Evolutionary conservation across 37 sponge, comb jelly and placozoan genomes (phyloP).

Genomic region (Cladorhizidae sp.): DNA sequence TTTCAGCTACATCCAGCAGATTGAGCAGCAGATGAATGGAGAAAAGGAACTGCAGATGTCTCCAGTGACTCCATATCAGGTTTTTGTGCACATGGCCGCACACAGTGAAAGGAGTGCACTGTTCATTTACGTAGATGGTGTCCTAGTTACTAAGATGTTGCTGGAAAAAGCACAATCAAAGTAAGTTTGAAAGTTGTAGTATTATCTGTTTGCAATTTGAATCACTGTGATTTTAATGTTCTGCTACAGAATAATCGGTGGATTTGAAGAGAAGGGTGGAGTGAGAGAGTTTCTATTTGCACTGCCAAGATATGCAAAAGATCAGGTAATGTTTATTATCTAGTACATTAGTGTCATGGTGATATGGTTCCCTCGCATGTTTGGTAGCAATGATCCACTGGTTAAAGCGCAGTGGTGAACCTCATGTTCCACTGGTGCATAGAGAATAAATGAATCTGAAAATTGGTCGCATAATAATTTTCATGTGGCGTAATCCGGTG

Average conservation of each 20-base stretch:
- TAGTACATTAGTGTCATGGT: not conserved
- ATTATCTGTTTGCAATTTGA: not conserved
- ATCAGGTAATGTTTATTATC: conserved; percentile 14
- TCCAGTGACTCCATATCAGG: conserved; percentile 68
- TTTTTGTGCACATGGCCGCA: conserved; percentile 37
- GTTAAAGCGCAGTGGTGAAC: too few relatives aligned
- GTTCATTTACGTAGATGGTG: conserved; percentile 70
- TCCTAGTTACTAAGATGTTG: conserved; percentile 52
- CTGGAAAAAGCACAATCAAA: conserved; percentile 53
- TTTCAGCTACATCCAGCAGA: conserved; percentile 58
- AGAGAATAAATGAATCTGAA: too few relatives aligned
- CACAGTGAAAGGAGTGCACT: conserved; percentile 54
- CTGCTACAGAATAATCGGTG: conserved; percentile 42
- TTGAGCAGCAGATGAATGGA: conserved; percentile 51
- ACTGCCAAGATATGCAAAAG: conserved; percentile 50
- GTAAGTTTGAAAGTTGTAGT: conserved; percentile 6
- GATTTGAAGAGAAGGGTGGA: conserved; percentile 67
- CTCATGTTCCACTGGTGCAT: too few relatives aligned
- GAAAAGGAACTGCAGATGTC: conserved; percentile 55
- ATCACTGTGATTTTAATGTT: not conserved
- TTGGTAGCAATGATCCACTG: too few relatives aligned
- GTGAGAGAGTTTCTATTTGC: conserved; percentile 72
- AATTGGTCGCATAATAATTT: too few relatives aligned
- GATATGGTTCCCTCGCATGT: too few relatives aligned
- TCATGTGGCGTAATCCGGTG: too few relatives aligned